Conservation (phyloP, 2,113 vertebrate genomes). For the Leptosomus discolor region DNA sequence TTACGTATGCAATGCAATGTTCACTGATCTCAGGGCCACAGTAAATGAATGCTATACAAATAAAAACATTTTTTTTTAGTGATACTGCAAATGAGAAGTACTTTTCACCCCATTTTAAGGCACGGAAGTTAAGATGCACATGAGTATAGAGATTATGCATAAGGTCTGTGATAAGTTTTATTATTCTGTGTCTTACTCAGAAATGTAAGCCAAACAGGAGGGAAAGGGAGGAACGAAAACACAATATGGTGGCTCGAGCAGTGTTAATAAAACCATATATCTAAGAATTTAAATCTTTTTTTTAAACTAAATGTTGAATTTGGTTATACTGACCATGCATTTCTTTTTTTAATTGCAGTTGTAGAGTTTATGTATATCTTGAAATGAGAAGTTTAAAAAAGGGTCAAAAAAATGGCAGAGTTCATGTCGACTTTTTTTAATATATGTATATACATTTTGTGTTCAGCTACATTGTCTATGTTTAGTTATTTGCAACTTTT, state of each 20-base stretch:
- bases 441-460: neutral
- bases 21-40: neutral
- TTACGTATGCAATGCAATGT: neutral
- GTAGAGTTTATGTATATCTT: neutral
- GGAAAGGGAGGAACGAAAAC: neutral
- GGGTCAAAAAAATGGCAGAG: neutral
- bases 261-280: neutral
- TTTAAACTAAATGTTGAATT: neutral
- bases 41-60: neutral
- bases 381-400: neutral
- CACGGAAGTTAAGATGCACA: neutral
- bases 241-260: neutral
- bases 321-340: fast-evolving
- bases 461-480: neutral
- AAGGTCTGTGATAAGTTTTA: neutral
- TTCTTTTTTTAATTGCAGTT: neutral
- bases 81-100: neutral
- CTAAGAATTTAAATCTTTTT: neutral
- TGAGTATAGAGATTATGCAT: neutral
- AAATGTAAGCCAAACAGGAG: neutral
- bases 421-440: neutral
- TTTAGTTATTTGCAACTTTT: neutral
- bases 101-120: neutral
- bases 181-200: neutral
- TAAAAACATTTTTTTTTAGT: fast-evolving